phyloP scores from a whole-genome alignment of 2,797 vertebrate species.

The Esox masquinongy region DNA sequence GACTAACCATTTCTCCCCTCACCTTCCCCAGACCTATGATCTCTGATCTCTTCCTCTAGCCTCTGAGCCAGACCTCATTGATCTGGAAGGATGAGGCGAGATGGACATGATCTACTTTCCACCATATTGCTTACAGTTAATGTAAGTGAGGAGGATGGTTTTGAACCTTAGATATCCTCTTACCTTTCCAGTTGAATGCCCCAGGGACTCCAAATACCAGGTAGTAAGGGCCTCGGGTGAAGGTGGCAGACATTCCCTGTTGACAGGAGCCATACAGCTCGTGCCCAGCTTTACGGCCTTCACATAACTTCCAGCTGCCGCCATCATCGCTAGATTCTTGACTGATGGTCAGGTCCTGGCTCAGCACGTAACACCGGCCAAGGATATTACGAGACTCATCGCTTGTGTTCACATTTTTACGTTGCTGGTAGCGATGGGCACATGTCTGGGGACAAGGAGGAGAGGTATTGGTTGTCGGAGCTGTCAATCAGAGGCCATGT shows the following conservation, averaged over 20 bases:
- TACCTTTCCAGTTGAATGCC: slow-evolving; percentile 98
- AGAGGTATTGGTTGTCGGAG: slow-evolving; percentile 7
- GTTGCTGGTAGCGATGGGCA: slow-evolving; percentile 92
- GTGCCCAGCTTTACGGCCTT: slow-evolving; percentile 81
- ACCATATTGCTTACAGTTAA: too few species aligned
- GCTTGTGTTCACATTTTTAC: slow-evolving; percentile 66
- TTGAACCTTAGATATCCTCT: not conserved
- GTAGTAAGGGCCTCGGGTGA: slow-evolving; percentile 91
- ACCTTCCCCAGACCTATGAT: too few species aligned
- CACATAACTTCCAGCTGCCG: slow-evolving; percentile 88
- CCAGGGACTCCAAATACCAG: slow-evolving; percentile 94
- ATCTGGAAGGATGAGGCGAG: too few species aligned
- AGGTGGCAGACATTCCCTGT: slow-evolving; percentile 92
- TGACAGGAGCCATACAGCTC: slow-evolving; percentile 95
- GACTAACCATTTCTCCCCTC: too few species aligned
- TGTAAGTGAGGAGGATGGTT: not conserved
- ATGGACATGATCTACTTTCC: too few species aligned
- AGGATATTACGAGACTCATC: slow-evolving; percentile 87
- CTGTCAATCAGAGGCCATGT: not conserved
- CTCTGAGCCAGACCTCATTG: too few species aligned
- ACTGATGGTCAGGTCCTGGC: slow-evolving; percentile 83
- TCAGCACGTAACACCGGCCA: slow-evolving; percentile 91
- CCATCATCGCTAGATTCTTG: slow-evolving; percentile 70
- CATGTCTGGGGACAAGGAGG: slow-evolving; percentile 79
- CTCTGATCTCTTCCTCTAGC: too few species aligned